phyloP scores from a whole-genome alignment of 2,797 vertebrate species.

The Muraenolepis orangiensis region DNA sequence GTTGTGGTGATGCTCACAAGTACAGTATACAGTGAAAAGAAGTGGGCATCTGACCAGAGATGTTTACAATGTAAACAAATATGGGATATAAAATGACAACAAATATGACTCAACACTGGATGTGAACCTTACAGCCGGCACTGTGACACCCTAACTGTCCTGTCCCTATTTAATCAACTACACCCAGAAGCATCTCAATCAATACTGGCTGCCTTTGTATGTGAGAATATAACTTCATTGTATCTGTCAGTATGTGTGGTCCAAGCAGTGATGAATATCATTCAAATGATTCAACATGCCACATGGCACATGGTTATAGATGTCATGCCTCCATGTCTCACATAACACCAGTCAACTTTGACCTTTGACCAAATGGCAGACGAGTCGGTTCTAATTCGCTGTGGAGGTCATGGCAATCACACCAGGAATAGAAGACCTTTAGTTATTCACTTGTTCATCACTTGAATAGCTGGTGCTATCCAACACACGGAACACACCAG shows the following conservation, averaged over 20 bases:
- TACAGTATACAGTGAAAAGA: too few species aligned
- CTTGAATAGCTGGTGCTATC: neutral
- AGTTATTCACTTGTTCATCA: neutral
- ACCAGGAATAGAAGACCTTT: neutral
- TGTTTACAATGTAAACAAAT: neutral
- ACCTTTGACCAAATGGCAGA: too few species aligned
- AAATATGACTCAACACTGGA: neutral
- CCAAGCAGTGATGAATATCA: neutral
- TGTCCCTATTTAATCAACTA: neutral
- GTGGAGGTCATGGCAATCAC: neutral
- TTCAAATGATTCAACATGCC: neutral
- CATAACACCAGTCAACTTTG: too few species aligned
- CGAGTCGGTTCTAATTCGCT: neutral
- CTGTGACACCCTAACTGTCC: neutral
- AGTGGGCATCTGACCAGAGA: too few species aligned
- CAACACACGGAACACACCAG: neutral
- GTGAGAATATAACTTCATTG: neutral
- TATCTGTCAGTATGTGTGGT: neutral
- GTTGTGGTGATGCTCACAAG: slow-evolving; percentile 4
- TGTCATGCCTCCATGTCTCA: neutral
- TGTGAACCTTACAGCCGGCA: neutral
- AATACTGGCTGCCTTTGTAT: neutral
- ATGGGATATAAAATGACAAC: neutral
- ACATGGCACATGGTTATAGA: neutral
- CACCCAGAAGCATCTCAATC: neutral